Conservation (phyloP, 2,797 vertebrate genomes). For the Clarias pachynema region DNA sequence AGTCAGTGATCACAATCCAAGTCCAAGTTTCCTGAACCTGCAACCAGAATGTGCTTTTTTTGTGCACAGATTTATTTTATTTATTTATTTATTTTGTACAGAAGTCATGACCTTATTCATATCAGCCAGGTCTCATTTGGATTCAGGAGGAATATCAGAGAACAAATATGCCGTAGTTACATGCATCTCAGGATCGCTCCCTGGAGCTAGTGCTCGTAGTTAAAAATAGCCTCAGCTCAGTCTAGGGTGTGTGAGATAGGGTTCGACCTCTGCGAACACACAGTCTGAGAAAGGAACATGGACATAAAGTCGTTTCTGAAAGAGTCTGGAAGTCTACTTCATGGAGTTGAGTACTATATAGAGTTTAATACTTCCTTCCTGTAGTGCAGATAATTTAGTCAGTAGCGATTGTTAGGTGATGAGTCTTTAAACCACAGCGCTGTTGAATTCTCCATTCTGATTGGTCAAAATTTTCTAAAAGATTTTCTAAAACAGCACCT, state of each 20-base stretch:
- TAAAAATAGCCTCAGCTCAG: constrained; percentile 23
- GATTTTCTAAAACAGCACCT: background rate
- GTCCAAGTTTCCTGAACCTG: background rate
- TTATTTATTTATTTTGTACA: background rate
- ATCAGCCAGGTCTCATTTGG: constrained; percentile 11
- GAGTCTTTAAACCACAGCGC: background rate
- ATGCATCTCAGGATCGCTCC: constrained; percentile 7
- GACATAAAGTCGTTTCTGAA: background rate
- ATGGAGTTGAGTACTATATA: background rate
- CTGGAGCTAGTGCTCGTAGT: constrained; percentile 11
- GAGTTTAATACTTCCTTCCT: background rate
- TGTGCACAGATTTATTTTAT: background rate
- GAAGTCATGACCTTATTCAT: constrained; percentile 11
- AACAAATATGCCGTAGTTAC: constrained; percentile 11
- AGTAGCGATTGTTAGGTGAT: background rate
- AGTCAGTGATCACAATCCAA: background rate
- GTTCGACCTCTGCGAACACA: background rate
- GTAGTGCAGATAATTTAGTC: background rate
- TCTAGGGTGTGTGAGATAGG: background rate
- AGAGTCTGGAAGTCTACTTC: background rate
- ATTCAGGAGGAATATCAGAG: constrained; percentile 15
- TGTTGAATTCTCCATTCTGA: background rate
- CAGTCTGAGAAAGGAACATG: background rate
- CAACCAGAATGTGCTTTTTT: background rate
- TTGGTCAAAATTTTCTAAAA: background rate